Percentiles rank a stretch among this genome's conserved stretches.
Conservation (phyloP, 2,888 invertebrate species). For the Dasysyrphus albostriatus region DNA sequence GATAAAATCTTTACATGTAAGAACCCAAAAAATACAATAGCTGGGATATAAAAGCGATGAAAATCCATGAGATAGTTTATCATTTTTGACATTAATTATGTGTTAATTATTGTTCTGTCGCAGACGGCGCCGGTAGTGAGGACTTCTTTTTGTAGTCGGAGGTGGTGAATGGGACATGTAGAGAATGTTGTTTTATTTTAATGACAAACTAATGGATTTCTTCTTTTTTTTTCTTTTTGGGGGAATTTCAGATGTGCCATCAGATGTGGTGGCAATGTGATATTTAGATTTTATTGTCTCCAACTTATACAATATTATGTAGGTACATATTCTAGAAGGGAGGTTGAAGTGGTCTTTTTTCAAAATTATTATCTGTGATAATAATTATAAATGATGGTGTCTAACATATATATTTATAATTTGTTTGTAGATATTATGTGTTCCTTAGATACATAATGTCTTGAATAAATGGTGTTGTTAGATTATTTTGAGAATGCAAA, state of each 20-base stretch:
- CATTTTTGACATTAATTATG: conserved; percentile 74
- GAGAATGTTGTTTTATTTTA: conserved; percentile 40
- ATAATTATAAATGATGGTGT: conserved; percentile 51
- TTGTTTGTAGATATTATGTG: conserved; percentile 33
- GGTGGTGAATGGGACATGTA: conserved; percentile 27
- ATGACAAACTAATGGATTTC: conserved; percentile 33
- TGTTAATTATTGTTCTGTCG: conserved; percentile 75
- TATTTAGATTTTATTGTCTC: conserved; percentile 53
- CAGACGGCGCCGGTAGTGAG: conserved; percentile 28
- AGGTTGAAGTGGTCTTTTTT: conserved; percentile 47
- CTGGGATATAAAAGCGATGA: conserved; percentile 27
- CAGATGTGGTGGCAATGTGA: background rate
- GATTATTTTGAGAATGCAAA: background rate
- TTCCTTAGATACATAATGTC: background rate
- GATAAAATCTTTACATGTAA: conserved; percentile 58
- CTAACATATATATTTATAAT: conserved; percentile 51
- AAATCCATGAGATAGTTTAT: conserved; percentile 63
- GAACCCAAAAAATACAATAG: conserved; percentile 39
- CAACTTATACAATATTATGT: background rate
- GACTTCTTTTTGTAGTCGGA: conserved; percentile 18
- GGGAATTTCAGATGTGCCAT: conserved; percentile 1
- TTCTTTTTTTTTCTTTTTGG: conserved; percentile 2
- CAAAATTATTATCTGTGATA: conserved; percentile 47
- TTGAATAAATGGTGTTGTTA: background rate
- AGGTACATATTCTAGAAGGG: conserved; percentile 13